Percentiles rank a stretch among this genome's conserved stretches.
These are phyloP conservation scores for Aurelia sp. DNA, from an alignment of 30 jellyfish, hydroid and myxozoan species.

Conservation along the genomic window DNA sequence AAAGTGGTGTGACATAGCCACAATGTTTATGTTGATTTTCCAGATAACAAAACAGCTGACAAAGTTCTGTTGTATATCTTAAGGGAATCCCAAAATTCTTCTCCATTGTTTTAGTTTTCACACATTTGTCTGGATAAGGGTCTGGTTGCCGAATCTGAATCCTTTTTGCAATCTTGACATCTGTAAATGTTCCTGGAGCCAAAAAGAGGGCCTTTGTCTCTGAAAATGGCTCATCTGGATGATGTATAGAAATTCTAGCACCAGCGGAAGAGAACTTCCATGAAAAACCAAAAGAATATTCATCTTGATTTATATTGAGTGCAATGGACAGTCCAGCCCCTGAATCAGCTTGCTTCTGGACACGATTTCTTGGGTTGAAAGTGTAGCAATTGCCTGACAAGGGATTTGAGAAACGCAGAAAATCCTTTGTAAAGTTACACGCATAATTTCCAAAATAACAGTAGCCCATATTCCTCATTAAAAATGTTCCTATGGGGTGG, in stretches of 20 bases:
- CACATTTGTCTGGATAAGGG: slow-evolving; percentile 62
- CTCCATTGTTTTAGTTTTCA: background rate
- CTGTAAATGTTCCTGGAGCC: slow-evolving; percentile 46
- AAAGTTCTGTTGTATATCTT: background rate
- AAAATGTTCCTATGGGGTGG: background rate
- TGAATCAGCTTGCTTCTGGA: background rate
- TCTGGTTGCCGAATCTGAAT: slow-evolving; percentile 2
- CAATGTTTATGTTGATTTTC: slow-evolving; percentile 6
- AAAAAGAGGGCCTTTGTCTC: background rate
- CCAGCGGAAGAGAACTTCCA: background rate
- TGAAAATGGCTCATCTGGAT: background rate
- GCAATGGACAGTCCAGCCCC: slow-evolving; percentile 25
- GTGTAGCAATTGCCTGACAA: slow-evolving; percentile 35
- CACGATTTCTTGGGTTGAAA: background rate
- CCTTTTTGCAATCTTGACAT: slow-evolving; percentile 13
- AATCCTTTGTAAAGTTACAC: slow-evolving; percentile 8
- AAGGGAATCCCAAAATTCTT: background rate
- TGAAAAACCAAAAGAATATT: background rate
- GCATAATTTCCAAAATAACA: background rate
- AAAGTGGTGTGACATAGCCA: background rate
- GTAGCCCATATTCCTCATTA: background rate
- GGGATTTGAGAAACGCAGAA: background rate
- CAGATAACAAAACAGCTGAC: slow-evolving; percentile 4
- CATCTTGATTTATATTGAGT: slow-evolving; percentile 26
- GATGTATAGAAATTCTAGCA: slow-evolving; percentile 4